Evolutionary conservation across 2,888 invertebrate genomes (phyloP).

Genomic region (Polyploca ridens): DNA sequence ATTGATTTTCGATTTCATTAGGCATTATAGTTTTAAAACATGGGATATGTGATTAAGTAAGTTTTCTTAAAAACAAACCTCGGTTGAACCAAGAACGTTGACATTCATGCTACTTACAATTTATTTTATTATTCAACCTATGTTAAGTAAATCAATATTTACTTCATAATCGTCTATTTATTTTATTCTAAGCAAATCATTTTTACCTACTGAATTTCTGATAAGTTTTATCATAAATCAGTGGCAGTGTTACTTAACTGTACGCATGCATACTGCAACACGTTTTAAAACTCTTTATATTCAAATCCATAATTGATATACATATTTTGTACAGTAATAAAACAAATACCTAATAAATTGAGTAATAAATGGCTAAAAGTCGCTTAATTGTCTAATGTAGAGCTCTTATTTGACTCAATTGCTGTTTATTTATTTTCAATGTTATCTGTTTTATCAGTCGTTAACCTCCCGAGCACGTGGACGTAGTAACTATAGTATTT

Average conservation of each 20-base stretch:
- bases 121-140: too few species aligned
- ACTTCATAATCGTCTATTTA: background rate
- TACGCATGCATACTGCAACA: background rate
- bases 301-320: background rate
- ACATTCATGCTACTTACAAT: too few species aligned
- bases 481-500: slow-evolving; percentile 77
- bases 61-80: too few species aligned
- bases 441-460: slow-evolving; percentile 79
- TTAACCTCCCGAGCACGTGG: slow-evolving; percentile 80
- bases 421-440: slow-evolving; percentile 78
- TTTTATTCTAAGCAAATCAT: background rate
- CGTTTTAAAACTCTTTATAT: background rate
- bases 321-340: background rate
- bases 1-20: background rate
- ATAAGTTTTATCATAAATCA: background rate
- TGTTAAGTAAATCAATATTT: too few species aligned
- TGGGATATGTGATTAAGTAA: too few species aligned
- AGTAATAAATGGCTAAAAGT: slow-evolving; percentile 12
- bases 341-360: background rate
- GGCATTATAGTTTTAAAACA: background rate
- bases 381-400: slow-evolving; percentile 25
- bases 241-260: background rate
- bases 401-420: slow-evolving; percentile 34
- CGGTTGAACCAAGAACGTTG: too few species aligned
- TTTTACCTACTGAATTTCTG: background rate